Conservation (phyloP, 2,113 vertebrate species). For the Podocnemis expansa region DNA sequence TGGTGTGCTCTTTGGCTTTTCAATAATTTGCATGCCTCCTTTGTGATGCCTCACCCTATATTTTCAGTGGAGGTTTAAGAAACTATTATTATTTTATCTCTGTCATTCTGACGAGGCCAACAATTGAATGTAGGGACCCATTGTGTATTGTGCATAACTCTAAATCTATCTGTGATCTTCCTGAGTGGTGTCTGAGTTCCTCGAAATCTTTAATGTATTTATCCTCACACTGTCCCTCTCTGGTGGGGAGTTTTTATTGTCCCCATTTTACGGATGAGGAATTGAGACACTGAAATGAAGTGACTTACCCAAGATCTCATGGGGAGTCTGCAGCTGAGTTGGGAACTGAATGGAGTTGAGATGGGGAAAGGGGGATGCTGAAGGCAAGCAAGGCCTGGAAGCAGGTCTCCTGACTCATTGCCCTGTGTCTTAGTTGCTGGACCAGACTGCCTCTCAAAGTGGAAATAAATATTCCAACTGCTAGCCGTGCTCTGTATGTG, state of each 20-base stretch:
- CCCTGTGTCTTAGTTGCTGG: neutral
- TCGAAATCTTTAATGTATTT: neutral
- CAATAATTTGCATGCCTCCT: neutral
- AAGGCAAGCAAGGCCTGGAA: neutral
- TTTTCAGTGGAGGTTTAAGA: neutral
- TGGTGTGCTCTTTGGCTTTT: neutral
- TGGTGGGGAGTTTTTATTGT: neutral
- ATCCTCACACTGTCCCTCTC: neutral
- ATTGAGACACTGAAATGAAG: neutral
- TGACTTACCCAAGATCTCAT: neutral
- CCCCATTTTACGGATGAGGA: neutral
- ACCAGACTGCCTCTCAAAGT: constrained; percentile 52
- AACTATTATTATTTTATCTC: neutral
- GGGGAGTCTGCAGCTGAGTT: neutral
- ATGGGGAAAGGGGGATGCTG: neutral
- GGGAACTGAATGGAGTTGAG: neutral
- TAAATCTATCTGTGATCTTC: neutral
- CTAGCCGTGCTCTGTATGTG: constrained; percentile 68
- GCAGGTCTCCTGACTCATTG: neutral
- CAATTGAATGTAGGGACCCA: neutral
- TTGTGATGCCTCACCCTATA: neutral
- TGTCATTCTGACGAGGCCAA: neutral
- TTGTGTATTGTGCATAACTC: neutral
- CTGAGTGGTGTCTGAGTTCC: neutral
- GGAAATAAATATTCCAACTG: constrained; percentile 71